phyloP scores from a whole-genome alignment of 1,140 invertebrate species.

The Drosophila virilis region DNA sequence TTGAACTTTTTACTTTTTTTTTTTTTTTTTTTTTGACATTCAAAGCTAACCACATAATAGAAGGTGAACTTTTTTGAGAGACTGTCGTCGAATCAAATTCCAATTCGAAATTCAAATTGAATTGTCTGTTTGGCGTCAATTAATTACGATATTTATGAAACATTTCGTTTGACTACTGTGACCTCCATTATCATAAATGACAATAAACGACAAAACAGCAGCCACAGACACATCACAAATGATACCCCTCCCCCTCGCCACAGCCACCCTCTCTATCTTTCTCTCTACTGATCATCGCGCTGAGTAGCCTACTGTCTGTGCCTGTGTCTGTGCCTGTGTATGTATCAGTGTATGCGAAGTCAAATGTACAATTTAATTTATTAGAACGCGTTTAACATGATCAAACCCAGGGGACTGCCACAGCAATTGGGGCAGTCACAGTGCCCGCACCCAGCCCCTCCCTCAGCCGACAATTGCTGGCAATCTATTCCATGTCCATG shows the following conservation, averaged over 20 bases:
- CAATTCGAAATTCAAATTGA: conserved; percentile 50
- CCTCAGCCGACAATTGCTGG: conserved; percentile 55
- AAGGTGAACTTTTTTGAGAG: conserved; percentile 40
- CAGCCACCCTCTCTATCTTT: background rate
- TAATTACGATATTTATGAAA: conserved; percentile 79
- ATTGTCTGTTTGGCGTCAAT: conserved; percentile 60
- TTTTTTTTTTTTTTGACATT: background rate
- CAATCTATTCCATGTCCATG: conserved; percentile 62
- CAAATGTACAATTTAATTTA: conserved; percentile 83
- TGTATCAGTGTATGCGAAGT: conserved; percentile 49
- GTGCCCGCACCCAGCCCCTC: conserved; percentile 2
- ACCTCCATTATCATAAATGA: conserved; percentile 80
- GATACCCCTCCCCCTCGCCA: background rate
- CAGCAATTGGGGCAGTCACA: conserved; percentile 34
- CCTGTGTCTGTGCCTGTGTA: conserved; percentile 6
- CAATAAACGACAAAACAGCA: conserved; percentile 54
- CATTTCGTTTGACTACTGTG: conserved; percentile 78
- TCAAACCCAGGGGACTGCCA: conserved; percentile 44
- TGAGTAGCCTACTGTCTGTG: background rate
- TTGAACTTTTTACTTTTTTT: background rate
- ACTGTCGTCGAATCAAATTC: conserved; percentile 53
- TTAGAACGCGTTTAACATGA: conserved; percentile 74
- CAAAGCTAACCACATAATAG: conserved; percentile 48
- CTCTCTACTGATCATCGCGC: background rate
- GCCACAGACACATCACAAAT: conserved; percentile 22